Base-by-base conservation (phyloP, 2,888 invertebrate species). In the Chelonus formosanus region DNA sequence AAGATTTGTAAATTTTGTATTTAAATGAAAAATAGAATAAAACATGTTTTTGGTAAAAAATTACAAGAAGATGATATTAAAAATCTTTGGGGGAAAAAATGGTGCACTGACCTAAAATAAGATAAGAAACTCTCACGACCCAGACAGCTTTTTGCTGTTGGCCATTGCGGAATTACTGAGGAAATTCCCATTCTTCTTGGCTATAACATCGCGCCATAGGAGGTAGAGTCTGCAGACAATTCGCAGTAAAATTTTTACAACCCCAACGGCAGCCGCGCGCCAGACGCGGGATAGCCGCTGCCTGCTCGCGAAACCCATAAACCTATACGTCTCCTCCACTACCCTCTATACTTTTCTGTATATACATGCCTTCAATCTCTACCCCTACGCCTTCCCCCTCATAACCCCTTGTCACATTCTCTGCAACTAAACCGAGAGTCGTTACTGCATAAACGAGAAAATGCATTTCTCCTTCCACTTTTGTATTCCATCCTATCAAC, bases 181-280 rank as follows among this genome's bases (percentile, higher is more conserved):
- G 76, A 78, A 77, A 80, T 80, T 82, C 80, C 80, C 76, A 81
- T 81, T 80, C 82, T 82, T 80, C 80, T 76, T 75, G 76, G 74
- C 77, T 76, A 78, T 83, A 83, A 82, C 76, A 79, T 75, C 72
- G 74, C 48, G 40, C 34, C 50, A 32, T 48, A 56, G 45, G n/a
- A 43, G 50, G 54, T 47, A 48, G 78, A 73, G 81, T 81, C 78
- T 79, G 82, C 81, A 83, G 83, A 83, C 83, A 83, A 83, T 83
- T 83, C 82, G 83, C 83, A 83, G 82, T 83, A 83, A 83, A 83
- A 83, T 82, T 83, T 83, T 83, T 83, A 83, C 81, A 76, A 75
- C 74, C 72, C 71, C 67, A 57, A 48, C 58, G 54, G 71, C 72
- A 73, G 77, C 74, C 74, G 74, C 69, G 74, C 75, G 73, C 75